Percentiles rank a stretch among this genome's conserved stretches.
phyloP scores from a whole-genome alignment of 2,113 vertebrate genomes.

The Struthio camelus region DNA sequence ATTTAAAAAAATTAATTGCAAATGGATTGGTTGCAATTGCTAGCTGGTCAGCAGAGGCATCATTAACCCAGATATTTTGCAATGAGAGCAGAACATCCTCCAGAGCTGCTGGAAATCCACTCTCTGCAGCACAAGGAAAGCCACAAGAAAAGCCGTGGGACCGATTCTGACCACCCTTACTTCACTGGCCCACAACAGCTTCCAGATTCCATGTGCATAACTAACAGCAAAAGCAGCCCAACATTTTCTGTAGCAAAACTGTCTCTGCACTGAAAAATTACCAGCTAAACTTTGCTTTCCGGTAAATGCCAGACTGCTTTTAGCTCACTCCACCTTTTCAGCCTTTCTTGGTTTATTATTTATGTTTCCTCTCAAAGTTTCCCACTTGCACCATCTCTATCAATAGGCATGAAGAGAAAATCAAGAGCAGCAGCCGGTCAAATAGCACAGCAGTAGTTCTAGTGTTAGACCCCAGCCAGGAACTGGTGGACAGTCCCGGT shows the following conservation, averaged over 20 bases:
- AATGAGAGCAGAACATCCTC: not conserved
- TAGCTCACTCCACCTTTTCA: not conserved
- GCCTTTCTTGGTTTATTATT: constrained; percentile 39
- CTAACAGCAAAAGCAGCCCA: constrained; percentile 3
- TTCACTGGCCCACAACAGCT: not conserved
- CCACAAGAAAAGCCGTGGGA: not conserved
- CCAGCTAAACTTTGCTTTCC: not conserved
- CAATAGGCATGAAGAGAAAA: constrained; percentile 18
- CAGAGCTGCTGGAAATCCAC: not conserved
- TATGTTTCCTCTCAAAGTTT: constrained; percentile 13
- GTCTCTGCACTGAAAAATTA: constrained; percentile 29
- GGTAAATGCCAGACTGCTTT: constrained; percentile 25
- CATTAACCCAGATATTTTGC: accelerated
- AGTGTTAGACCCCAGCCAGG: not conserved
- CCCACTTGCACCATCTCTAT: constrained; percentile 32
- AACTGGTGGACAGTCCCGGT: not conserved
- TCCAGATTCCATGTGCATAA: constrained; percentile 12
- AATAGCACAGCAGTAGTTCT: not conserved
- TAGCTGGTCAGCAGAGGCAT: not conserved
- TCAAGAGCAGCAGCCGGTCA: not conserved
- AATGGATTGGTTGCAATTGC: not conserved
- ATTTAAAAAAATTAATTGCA: not conserved
- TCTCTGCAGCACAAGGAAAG: not conserved
- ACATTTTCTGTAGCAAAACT: not conserved
- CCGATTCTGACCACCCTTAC: not conserved